phyloP scores from a whole-genome alignment of 2,888 invertebrate species.

The Netelia inedita region DNA sequence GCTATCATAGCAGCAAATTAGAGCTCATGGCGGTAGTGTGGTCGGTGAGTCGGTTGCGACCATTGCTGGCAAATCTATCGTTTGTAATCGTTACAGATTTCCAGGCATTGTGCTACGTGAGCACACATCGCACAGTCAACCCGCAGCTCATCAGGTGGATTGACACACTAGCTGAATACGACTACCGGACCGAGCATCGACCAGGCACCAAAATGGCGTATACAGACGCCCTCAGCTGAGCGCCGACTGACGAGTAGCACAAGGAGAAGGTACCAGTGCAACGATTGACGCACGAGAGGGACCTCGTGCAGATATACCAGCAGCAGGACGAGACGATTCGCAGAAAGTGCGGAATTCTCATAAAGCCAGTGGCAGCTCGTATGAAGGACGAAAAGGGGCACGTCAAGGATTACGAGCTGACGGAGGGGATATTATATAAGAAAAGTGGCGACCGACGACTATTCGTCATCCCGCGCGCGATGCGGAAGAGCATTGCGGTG shows the following conservation, averaged over 20 bases:
- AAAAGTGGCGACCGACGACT: constrained; percentile 28
- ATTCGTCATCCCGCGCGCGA: constrained; percentile 11
- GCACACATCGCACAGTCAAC: constrained; percentile 29
- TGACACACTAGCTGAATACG: constrained; percentile 33
- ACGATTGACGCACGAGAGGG: constrained; percentile 2
- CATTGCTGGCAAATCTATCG: background rate
- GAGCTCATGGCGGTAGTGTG: constrained; percentile 53
- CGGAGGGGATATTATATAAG: constrained; percentile 11
- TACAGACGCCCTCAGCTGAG: constrained; percentile 69
- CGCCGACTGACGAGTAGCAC: constrained; percentile 42
- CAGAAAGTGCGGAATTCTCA: background rate
- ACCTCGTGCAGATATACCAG: constrained; percentile 37
- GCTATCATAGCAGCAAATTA: constrained; percentile 73
- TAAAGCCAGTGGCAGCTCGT: background rate
- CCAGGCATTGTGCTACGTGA: constrained; percentile 71
- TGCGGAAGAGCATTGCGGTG: background rate
- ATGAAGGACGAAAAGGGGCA: background rate
- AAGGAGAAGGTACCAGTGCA: background rate
- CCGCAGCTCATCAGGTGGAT: constrained; percentile 22
- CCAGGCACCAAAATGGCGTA: constrained; percentile 69
- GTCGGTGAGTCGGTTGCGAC: constrained; percentile 23
- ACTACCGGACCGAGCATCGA: constrained; percentile 65
- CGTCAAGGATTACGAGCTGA: background rate
- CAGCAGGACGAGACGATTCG: background rate
- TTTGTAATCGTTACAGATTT: constrained; percentile 74